Base-by-base conservation (phyloP, 2,113 vertebrate genomes). In the Gopherus evgoodei region DNA sequence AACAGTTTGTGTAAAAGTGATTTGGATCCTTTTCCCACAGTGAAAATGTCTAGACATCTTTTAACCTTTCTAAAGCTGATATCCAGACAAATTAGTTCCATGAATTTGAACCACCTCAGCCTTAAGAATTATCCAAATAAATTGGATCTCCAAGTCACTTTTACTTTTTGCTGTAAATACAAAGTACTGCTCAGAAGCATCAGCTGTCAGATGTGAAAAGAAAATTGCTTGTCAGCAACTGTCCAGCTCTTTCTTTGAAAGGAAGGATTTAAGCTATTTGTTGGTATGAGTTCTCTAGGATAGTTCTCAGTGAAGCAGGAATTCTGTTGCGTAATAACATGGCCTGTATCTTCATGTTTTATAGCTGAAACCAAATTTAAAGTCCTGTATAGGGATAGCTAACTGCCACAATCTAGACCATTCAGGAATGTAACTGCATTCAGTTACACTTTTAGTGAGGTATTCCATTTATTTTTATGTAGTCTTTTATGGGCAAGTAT, bases 71-170 rank as follows among this genome's bases (percentile, higher is more conserved):
- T 96, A 97, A 97, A 97, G 95, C 96, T 96, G 94, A 96, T 97
- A 97, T 97, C 97, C 96, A 98, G 96, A 97, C 97, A 98, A 97
- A 98, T 98, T 98, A 98, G 94, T 97, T 98, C 97, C 95, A 88
- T 97, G 95, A 98, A 95, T 95, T 93, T 97, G 96, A 97, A 83
- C 93, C 96, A 96, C 92, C 93, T 97, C 92, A 97, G 5, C 93
- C 78, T 97, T 95, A 95, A 96, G 89, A 97, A 93, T 97, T 97
- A 96, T 97, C 91, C 91, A 96, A 96, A 97, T 97, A 96, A 90
- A 96, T 76, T 69, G 88, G 76, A 78, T 97, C 96, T 93, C 88
- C 72, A 95, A 93, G 88, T 97, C 88, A 76, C 88, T 75, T 97
- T 96, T 97, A 90, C 52, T 91, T 84, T 94, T 96, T 89, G 62